phyloP scores from a whole-genome alignment of 2,113 vertebrate species.

The Thamnophis sirtalis region DNA sequence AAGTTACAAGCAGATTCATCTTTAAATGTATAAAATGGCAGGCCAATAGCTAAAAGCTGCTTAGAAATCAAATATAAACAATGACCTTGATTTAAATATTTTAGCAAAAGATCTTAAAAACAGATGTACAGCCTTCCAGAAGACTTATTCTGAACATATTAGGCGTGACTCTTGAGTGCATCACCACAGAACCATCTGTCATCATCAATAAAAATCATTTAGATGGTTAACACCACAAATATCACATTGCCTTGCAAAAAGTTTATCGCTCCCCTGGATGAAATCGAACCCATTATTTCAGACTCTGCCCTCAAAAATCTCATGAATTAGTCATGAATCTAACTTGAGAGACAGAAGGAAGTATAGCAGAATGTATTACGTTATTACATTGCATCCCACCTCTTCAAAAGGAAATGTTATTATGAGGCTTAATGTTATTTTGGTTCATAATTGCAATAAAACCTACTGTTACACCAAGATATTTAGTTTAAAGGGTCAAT shows the following conservation, averaged over 20 bases:
- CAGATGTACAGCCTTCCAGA: constrained; percentile 56
- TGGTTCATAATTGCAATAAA: background rate
- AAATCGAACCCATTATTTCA: constrained; percentile 48
- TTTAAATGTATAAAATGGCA: constrained; percentile 34
- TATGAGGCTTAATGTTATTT: background rate
- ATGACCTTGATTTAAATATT: constrained; percentile 49
- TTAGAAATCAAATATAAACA: constrained; percentile 47
- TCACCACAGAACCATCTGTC: constrained; percentile 56
- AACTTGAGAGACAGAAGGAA: background rate
- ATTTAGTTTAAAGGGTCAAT: background rate
- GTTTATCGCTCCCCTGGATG: constrained; percentile 25
- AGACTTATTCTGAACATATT: constrained; percentile 47
- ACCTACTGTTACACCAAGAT: background rate
- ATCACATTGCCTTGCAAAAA: constrained; percentile 32
- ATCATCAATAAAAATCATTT: constrained; percentile 51
- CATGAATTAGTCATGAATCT: constrained; percentile 26
- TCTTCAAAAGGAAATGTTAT: background rate
- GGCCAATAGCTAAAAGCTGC: constrained; percentile 44
- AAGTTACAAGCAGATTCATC: constrained; percentile 49
- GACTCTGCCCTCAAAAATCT: constrained; percentile 7
- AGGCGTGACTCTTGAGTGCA: constrained; percentile 17
- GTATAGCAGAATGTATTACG: background rate
- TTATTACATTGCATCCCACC: background rate
- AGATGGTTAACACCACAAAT: constrained; percentile 48
- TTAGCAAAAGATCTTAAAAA: constrained; percentile 44